These are phyloP conservation scores for Cochlearius cochlearius DNA, from an alignment of 2,113 vertebrate species.

Conservation along the genomic window DNA sequence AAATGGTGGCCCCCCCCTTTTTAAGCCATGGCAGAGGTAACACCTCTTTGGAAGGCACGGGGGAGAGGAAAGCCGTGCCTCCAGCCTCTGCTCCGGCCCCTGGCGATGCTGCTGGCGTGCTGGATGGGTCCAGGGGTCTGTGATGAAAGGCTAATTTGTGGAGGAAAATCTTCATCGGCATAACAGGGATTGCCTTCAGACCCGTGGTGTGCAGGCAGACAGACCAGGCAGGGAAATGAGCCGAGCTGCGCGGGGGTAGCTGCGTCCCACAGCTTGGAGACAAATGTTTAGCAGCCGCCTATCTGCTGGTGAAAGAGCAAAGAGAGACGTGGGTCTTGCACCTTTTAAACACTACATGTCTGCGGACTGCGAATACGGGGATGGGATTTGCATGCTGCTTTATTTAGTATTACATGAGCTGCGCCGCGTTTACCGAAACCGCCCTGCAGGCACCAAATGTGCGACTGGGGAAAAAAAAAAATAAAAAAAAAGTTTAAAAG, in stretches of 20 bases:
- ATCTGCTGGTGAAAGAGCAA: not conserved
- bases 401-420: not conserved
- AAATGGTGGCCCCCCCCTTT: not conserved
- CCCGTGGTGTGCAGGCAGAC: not conserved
- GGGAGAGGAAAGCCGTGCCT: not conserved
- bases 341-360: not conserved
- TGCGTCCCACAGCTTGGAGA: not conserved
- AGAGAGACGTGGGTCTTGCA: not conserved
- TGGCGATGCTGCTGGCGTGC: not conserved
- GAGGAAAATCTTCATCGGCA: not conserved
- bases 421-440: not conserved
- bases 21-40: not conserved
- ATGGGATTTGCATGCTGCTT: not conserved
- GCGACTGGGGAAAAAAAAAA: rapidly evolving
- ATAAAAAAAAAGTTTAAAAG: not conserved
- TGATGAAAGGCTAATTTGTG: not conserved
- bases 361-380: not conserved
- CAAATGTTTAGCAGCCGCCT: not conserved
- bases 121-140: not conserved
- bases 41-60: not conserved
- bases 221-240: rapidly evolving
- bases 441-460: not conserved
- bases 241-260: rapidly evolving
- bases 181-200: not conserved
- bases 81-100: not conserved